Conservation (phyloP, 2,113 vertebrate species). For the Urocolius indicus region DNA sequence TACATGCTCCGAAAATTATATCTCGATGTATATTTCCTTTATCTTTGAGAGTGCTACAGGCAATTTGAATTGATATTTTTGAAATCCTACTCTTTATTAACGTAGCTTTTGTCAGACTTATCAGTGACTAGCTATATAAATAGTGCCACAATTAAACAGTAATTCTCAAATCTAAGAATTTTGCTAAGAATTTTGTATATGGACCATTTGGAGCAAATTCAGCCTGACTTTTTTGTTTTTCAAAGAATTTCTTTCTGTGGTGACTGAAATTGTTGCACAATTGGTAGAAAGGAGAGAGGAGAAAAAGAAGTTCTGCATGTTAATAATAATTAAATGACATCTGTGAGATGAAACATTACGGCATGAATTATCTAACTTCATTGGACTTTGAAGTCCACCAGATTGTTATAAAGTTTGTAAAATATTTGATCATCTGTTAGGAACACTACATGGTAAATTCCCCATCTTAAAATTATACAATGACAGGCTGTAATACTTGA, state of each 20-base stretch:
- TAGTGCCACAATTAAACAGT: background rate
- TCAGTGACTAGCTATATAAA: background rate
- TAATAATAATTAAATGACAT: background rate
- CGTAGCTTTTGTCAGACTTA: background rate
- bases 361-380: background rate
- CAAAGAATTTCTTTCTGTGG: background rate
- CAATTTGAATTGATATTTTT: background rate
- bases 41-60: background rate
- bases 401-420: background rate
- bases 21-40: background rate
- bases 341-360: background rate
- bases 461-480: background rate
- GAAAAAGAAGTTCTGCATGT: background rate
- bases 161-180: background rate
- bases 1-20: background rate
- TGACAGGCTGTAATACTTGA: background rate
- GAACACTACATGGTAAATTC: background rate
- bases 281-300: background rate
- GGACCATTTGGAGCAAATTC: background rate
- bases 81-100: background rate
- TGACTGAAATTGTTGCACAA: background rate
- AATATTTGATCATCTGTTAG: background rate
- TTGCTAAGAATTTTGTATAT: background rate
- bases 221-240: background rate
- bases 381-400: background rate